Evolutionary conservation across 92 coral and sea anemone species (phyloP).

Genomic region (Parazoanthus swiftii): DNA sequence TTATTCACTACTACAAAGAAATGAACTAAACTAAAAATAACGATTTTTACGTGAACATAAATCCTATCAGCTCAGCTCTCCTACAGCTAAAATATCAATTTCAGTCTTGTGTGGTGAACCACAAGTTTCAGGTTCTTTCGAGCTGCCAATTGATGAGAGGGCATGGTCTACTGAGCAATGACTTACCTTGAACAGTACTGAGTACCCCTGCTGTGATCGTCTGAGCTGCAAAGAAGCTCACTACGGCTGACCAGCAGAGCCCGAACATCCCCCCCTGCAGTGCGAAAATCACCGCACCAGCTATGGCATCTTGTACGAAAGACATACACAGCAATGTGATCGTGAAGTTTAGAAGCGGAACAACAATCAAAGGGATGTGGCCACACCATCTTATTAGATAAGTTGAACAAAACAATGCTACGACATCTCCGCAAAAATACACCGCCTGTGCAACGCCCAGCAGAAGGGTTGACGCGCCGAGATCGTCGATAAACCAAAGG

Average conservation of each 20-base stretch:
- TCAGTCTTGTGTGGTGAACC: too few species aligned
- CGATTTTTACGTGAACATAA: too few species aligned
- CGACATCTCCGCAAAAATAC: constrained; percentile 37
- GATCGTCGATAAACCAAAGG: constrained; percentile 55
- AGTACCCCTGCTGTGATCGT: constrained; percentile 38
- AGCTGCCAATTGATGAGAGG: too few species aligned
- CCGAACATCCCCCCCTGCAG: constrained; percentile 53
- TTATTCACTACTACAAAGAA: too few species aligned
- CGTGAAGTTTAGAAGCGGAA: constrained; percentile 37
- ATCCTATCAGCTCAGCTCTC: too few species aligned
- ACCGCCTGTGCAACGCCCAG: constrained; percentile 46
- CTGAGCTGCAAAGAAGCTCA: constrained; percentile 45
- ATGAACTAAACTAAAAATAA: too few species aligned
- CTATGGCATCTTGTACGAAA: constrained; percentile 35
- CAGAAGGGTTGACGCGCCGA: constrained; percentile 52
- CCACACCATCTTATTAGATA: constrained; percentile 44
- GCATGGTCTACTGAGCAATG: neutral
- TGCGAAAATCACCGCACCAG: constrained; percentile 35
- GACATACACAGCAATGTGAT: constrained; percentile 47
- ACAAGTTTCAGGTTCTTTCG: too few species aligned
- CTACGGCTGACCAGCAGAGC: constrained; percentile 49
- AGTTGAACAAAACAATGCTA: constrained; percentile 31
- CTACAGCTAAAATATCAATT: too few species aligned
- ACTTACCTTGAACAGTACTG: constrained; percentile 54
- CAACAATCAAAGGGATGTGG: constrained; percentile 29